Conservation (phyloP, 2,797 vertebrate genomes). For the Chaunax sp. region DNA sequence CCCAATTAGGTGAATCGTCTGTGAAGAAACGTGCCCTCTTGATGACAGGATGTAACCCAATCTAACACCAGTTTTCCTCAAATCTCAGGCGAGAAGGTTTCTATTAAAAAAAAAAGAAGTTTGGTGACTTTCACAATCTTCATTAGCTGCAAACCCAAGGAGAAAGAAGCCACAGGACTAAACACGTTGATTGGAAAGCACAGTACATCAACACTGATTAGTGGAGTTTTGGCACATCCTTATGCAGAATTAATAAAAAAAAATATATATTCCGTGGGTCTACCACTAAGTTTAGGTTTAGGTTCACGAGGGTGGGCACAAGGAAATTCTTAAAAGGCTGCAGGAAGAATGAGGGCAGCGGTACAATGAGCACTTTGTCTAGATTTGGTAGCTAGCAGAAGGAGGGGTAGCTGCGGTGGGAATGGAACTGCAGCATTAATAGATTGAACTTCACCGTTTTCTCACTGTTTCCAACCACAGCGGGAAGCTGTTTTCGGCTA, state of each 20-base stretch:
- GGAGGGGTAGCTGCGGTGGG: slow-evolving; percentile 56
- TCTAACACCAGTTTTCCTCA: too few relatives aligned
- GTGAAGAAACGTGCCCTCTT: too few relatives aligned
- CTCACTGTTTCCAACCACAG: neutral
- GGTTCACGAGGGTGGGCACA: slow-evolving; percentile 26
- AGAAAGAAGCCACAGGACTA: slow-evolving; percentile 49
- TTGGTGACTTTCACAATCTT: neutral
- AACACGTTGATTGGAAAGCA: slow-evolving; percentile 34
- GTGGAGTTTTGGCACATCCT: slow-evolving; percentile 59
- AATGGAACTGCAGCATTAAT: slow-evolving; percentile 63
- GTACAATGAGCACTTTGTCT: slow-evolving; percentile 82
- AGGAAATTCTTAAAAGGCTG: slow-evolving; percentile 67
- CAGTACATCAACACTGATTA: slow-evolving; percentile 52
- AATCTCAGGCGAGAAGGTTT: too few relatives aligned
- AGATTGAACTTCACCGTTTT: slow-evolving; percentile 50
- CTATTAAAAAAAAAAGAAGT: slow-evolving; percentile 18
- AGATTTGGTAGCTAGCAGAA: slow-evolving; percentile 39
- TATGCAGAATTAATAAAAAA: slow-evolving; percentile 36
- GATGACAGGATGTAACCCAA: too few relatives aligned
- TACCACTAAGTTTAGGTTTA: slow-evolving; percentile 26
- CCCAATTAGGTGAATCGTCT: too few relatives aligned
- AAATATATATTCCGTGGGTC: slow-evolving; percentile 25
- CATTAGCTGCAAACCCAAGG: slow-evolving; percentile 43
- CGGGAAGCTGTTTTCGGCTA: neutral
- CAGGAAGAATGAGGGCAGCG: slow-evolving; percentile 73